A percentile compares a stretch with the other conserved stretches of the same genome.
Evolutionary conservation across 2,797 vertebrate species (phyloP).

Genomic region (Melanotaenia nigrans): DNA sequence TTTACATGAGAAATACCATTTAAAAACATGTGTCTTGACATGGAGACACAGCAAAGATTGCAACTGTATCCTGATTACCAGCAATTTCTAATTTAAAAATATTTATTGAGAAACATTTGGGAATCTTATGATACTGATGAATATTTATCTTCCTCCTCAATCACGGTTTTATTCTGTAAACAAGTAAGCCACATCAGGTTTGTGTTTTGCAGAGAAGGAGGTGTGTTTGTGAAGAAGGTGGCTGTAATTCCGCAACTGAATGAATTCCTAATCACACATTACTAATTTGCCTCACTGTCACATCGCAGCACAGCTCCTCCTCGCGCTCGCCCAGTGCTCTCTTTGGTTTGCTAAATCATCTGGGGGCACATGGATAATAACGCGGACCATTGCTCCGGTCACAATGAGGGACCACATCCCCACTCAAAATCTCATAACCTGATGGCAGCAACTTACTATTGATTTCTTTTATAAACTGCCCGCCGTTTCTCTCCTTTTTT

Average conservation of each 20-base stretch:
- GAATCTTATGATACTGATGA: conserved; percentile 37
- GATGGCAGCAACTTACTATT: conserved; percentile 64
- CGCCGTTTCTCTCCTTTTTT: conserved; percentile 28
- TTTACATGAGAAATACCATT: conserved; percentile 21
- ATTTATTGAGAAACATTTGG: conserved; percentile 18
- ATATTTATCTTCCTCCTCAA: conserved; percentile 39
- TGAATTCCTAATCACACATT: conserved; percentile 72
- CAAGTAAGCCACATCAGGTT: conserved; percentile 21
- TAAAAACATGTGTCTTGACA: conserved; percentile 34
- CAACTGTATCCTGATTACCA: conserved; percentile 3
- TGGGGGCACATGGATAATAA: conserved; percentile 58
- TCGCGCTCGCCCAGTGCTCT: conserved; percentile 9
- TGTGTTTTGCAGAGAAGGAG: conserved; percentile 16
- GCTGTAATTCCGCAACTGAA: conserved; percentile 61
- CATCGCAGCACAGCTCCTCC: conserved; percentile 39
- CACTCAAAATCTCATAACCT: conserved; percentile 77
- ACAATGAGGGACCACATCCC: conserved; percentile 72
- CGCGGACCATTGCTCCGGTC: conserved; percentile 60
- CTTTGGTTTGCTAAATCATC: conserved; percentile 68
- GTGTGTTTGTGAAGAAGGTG: conserved; percentile 39
- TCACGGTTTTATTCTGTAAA: conserved; percentile 16
- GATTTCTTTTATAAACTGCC: conserved; percentile 75
- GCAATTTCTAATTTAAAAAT: background rate
- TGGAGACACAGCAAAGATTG: background rate
- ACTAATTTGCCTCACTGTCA: conserved; percentile 59